Conservation (phyloP, 2,888 invertebrate genomes). For the Serrognathus titanus region DNA sequence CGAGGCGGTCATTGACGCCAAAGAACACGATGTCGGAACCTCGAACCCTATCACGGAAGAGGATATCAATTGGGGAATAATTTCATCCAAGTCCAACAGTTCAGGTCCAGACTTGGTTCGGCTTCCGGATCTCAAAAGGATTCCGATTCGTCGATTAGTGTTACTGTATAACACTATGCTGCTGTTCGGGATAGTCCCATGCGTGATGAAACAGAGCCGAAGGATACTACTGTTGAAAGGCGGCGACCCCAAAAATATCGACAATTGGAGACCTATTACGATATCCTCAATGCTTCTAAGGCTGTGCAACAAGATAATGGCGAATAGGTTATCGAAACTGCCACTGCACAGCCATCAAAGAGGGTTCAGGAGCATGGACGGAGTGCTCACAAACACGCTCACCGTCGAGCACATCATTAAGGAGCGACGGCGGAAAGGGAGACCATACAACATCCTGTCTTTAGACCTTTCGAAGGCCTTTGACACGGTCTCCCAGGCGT, state of each 20-base stretch:
- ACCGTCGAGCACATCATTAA: background rate
- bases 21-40: background rate
- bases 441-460: background rate
- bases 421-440: background rate
- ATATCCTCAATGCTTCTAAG: conserved; percentile 16
- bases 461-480: background rate
- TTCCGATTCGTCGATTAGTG: background rate
- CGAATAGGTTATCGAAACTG: conserved; percentile 11
- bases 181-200: conserved; percentile 9
- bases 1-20: background rate
- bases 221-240: conserved; percentile 17
- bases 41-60: conserved; percentile 1
- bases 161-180: conserved; percentile 17
- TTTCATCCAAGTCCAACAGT: background rate
- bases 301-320: conserved; percentile 17
- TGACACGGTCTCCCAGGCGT: background rate
- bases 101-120: conserved; percentile 16
- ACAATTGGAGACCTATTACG: conserved; percentile 14
- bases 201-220: conserved; percentile 3
- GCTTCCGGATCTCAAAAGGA: background rate
- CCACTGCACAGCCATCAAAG: conserved; percentile 12
- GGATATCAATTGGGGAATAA: conserved; percentile 1
- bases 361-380: conserved; percentile 11
- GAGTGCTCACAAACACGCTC: no score
- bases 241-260: conserved; percentile 12